Conservation (phyloP, 2,888 invertebrate species). For the Drepanosiphum platanoidis region DNA sequence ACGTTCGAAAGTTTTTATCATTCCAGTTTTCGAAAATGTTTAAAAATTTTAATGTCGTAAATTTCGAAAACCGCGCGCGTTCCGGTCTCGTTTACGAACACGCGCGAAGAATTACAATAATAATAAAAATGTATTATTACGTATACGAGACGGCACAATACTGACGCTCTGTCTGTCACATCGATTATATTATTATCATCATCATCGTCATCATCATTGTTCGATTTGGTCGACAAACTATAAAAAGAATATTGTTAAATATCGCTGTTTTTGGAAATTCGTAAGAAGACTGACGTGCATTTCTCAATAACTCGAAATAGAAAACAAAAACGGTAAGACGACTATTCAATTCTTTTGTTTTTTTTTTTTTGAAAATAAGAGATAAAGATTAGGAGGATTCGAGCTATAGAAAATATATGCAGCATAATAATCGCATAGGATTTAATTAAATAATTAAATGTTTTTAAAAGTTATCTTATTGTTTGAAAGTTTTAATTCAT, state of each 20-base stretch:
- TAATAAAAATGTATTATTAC: not conserved
- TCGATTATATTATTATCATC: not conserved
- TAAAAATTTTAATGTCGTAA: constrained; percentile 12
- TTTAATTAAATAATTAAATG: constrained; percentile 5
- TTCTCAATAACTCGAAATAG: not conserved
- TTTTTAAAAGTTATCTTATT: constrained; percentile 22
- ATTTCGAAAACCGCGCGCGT: constrained; percentile 7
- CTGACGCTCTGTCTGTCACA: too few species aligned
- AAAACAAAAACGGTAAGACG: not conserved
- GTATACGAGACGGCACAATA: not conserved
- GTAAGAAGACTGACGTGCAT: not conserved
- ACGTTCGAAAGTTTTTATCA: not conserved
- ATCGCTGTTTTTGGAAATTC: not conserved
- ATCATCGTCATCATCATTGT: not conserved
- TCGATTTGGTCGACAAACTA: not conserved
- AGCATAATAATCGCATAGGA: not conserved
- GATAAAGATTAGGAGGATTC: not conserved
- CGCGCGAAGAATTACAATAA: too few species aligned
- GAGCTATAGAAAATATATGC: not conserved
- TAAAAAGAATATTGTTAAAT: too few species aligned
- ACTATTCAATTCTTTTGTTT: not conserved
- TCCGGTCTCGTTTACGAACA: not conserved
- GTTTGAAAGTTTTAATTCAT: constrained; percentile 26
- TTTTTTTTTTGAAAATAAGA: not conserved
- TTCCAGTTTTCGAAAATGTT: not conserved